Percentiles rank a stretch among this genome's conserved stretches.
Conservation (phyloP, 2,797 vertebrate genomes). For the Anabacerthia variegaticeps region DNA sequence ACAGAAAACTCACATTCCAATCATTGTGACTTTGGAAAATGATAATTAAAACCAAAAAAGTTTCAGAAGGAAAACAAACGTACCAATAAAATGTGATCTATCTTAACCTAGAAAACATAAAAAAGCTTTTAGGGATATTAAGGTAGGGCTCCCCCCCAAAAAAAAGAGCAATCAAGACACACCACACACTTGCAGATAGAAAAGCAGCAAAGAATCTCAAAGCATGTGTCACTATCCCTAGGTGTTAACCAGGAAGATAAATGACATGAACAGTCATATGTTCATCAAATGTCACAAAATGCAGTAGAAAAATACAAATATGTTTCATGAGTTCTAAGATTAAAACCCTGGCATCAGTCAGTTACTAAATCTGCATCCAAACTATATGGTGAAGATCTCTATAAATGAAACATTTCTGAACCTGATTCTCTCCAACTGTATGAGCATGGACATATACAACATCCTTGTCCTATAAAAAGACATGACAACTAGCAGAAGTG, state of each 20-base stretch:
- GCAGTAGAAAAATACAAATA: background rate
- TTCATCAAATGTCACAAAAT: background rate
- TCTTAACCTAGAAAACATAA: background rate
- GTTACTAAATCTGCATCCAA: background rate
- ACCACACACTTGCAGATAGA: background rate
- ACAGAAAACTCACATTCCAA: background rate
- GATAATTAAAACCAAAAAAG: background rate
- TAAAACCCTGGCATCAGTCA: background rate
- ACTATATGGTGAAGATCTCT: background rate
- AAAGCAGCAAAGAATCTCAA: background rate
- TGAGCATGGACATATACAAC: background rate
- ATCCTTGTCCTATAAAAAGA: background rate
- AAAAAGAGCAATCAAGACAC: background rate
- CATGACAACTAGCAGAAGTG: background rate
- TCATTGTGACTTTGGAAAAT: background rate
- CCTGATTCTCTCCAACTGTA: background rate
- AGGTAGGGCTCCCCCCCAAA: background rate
- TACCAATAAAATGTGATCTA: background rate
- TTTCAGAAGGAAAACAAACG: background rate
- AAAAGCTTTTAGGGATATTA: background rate
- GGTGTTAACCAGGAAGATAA: background rate
- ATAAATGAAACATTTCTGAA: background rate
- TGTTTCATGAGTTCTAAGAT: background rate
- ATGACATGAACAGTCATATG: background rate
- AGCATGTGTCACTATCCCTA: background rate